These are phyloP conservation scores for Cephus pulcher DNA, from an alignment of 2,888 invertebrate genomes.

Conservation along the genomic window DNA sequence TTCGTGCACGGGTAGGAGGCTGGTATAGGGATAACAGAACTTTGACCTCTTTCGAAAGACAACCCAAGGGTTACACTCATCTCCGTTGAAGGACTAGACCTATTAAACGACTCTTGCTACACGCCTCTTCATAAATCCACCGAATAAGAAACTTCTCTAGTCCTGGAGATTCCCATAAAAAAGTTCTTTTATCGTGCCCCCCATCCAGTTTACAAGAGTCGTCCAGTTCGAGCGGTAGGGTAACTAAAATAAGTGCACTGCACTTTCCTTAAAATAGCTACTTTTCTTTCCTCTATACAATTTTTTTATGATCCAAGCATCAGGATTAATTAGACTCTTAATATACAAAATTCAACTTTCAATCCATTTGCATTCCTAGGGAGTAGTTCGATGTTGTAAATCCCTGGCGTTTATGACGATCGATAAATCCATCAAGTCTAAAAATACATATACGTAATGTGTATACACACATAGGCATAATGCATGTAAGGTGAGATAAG, in stretches of 20 bases:
- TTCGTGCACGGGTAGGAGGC: not conserved
- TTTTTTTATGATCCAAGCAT: not conserved
- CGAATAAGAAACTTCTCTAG: not conserved
- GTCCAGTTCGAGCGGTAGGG: not conserved
- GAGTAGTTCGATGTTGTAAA: not conserved
- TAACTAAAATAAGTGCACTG: not conserved
- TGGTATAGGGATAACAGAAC: not conserved
- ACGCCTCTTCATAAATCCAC: conserved; percentile 18
- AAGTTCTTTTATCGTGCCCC: not conserved
- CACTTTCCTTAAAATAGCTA: not conserved
- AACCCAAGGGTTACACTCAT: conserved; percentile 13
- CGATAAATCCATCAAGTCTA: not conserved
- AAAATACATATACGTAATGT: not conserved
- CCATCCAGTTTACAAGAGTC: not conserved
- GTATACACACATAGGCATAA: not conserved
- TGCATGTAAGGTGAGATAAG: not conserved
- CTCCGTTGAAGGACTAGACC: conserved; percentile 34
- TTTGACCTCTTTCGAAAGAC: conserved; percentile 29
- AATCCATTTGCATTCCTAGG: too few relatives aligned
- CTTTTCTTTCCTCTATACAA: not conserved
- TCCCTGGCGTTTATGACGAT: not conserved
- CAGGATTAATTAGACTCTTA: not conserved
- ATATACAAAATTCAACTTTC: not conserved
- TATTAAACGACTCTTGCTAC: conserved; percentile 46
- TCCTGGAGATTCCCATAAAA: not conserved